phyloP scores from a whole-genome alignment of 2,888 invertebrate species.

The Alentia gelatinosa region DNA sequence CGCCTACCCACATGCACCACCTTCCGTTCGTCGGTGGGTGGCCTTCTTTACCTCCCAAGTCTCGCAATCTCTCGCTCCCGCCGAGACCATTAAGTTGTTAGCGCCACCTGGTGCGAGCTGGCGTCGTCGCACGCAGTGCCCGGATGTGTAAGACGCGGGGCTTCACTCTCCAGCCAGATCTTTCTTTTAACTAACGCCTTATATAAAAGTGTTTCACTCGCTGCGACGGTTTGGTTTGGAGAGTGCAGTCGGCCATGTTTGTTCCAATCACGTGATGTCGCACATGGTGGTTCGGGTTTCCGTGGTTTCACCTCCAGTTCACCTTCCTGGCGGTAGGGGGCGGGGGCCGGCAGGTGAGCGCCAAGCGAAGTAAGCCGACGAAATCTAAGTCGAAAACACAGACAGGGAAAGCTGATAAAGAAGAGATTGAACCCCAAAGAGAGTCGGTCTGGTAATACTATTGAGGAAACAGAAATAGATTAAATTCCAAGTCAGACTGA shows the following conservation, averaged over 20 bases:
- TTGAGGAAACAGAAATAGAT: no score
- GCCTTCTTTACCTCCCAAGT: neutral
- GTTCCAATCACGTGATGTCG: neutral
- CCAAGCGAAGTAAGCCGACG: neutral
- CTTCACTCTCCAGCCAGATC: neutral
- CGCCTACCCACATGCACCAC: no score
- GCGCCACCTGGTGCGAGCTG: constrained; percentile 25
- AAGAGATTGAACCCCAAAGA: no score
- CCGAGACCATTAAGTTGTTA: constrained; percentile 44
- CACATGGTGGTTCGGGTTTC: neutral
- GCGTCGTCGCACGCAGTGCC: neutral
- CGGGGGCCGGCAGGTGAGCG: neutral
- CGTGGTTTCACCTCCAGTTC: neutral
- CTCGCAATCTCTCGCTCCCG: constrained; percentile 28
- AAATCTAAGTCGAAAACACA: neutral
- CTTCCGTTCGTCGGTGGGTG: neutral
- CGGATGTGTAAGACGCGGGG: constrained; percentile 7
- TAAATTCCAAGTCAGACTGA: no score
- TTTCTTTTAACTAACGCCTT: neutral
- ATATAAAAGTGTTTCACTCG: neutral
- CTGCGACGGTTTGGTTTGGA: neutral
- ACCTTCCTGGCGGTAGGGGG: neutral
- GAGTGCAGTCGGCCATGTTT: neutral
- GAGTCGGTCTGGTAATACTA: no score
- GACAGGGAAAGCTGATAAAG: neutral